Percentiles rank a stretch among this genome's conserved stretches.
phyloP scores from a whole-genome alignment of 2,797 vertebrate species.

The Vultur gryphus region DNA sequence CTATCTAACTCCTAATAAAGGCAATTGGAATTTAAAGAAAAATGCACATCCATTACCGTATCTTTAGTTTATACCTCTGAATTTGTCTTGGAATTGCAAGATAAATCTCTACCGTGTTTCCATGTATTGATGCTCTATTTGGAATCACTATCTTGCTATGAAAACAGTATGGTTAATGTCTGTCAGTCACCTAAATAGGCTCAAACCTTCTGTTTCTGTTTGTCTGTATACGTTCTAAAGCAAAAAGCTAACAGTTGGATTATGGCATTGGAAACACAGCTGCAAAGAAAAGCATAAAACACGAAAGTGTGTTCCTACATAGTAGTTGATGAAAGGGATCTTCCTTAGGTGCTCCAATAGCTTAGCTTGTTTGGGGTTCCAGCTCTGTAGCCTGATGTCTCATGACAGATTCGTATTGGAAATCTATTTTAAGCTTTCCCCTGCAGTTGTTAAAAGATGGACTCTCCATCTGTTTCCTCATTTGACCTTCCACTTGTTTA shows the following conservation, averaged over 20 bases:
- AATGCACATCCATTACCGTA: not conserved
- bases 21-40: not conserved
- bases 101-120: not conserved
- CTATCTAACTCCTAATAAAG: not conserved
- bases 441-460: not conserved
- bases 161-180: not conserved
- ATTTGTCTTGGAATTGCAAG: not conserved
- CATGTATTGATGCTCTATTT: not conserved
- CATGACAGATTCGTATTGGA: not conserved
- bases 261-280: not conserved
- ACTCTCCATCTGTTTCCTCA: not conserved
- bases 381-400: not conserved
- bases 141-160: not conserved
- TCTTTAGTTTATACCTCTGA: not conserved
- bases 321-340: not conserved
- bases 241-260: not conserved
- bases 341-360: not conserved
- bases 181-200: not conserved
- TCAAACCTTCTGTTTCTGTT: not conserved
- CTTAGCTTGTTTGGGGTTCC: not conserved
- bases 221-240: not conserved
- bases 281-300: not conserved
- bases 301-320: not conserved
- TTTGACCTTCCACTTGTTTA: not conserved
- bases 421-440: not conserved